Evolutionary conservation across 2,888 invertebrate genomes (phyloP).

Genomic region (Apotomis betuletana): DNA sequence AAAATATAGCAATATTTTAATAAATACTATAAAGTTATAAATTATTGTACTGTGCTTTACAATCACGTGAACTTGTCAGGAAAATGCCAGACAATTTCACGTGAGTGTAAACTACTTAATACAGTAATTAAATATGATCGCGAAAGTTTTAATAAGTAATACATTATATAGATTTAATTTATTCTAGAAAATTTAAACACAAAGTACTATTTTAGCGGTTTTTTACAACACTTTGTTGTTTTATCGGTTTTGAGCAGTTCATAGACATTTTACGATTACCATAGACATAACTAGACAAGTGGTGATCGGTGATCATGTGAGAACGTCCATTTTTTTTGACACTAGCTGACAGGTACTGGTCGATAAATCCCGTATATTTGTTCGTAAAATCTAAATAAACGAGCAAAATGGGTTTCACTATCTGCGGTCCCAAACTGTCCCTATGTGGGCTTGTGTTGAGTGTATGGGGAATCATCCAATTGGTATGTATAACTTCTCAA

Average conservation of each 20-base stretch:
- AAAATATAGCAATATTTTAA: neutral
- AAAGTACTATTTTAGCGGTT: no score
- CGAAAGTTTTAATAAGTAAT: neutral
- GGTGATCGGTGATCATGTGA: constrained; percentile 78
- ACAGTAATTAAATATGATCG: no score
- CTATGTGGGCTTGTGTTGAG: constrained; percentile 95
- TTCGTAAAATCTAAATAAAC: constrained; percentile 63
- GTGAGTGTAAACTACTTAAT: no score
- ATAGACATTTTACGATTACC: constrained; percentile 46
- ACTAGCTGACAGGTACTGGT: constrained; percentile 76
- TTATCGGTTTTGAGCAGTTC: neutral
- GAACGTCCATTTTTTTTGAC: constrained; percentile 69
- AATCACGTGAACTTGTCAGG: no score
- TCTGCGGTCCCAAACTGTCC: constrained; percentile 96
- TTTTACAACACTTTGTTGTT: no score
- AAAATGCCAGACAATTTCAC: no score
- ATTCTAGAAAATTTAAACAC: no score
- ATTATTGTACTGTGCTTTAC: no score
- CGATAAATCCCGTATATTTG: constrained; percentile 64
- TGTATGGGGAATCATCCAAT: constrained; percentile 96
- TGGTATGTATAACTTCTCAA: constrained; percentile 85
- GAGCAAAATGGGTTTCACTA: constrained; percentile 76
- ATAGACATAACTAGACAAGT: constrained; percentile 59
- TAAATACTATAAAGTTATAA: neutral
- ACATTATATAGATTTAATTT: neutral